These are phyloP conservation scores for Drosophila nigricruria DNA, from an alignment of 2,888 invertebrate genomes.

Conservation along the genomic window DNA sequence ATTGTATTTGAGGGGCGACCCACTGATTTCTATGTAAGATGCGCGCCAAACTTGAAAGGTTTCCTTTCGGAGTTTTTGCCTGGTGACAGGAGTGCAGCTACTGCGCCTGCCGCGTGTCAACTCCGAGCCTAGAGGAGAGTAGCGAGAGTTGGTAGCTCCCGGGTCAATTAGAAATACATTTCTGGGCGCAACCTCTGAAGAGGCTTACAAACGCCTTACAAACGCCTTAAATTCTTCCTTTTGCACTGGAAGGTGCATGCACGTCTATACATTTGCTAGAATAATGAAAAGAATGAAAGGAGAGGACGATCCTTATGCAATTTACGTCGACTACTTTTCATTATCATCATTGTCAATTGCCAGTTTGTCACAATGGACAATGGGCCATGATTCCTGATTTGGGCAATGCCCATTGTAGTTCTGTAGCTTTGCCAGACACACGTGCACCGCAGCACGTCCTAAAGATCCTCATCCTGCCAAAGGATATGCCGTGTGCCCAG, in stretches of 20 bases:
- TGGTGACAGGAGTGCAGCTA: slow-evolving; percentile 67
- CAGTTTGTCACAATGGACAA: slow-evolving; percentile 45
- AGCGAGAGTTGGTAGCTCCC: slow-evolving; percentile 5
- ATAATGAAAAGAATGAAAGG: slow-evolving; percentile 40
- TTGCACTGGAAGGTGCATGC: background rate
- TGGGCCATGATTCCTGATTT: slow-evolving; percentile 40
- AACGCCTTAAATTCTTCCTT: slow-evolving; percentile 60
- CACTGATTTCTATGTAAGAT: slow-evolving; percentile 66
- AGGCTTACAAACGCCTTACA: slow-evolving; percentile 78
- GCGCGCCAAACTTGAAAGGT: slow-evolving; percentile 66
- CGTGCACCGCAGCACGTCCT: slow-evolving; percentile 57
- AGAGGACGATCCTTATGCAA: slow-evolving; percentile 66
- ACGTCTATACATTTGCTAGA: background rate
- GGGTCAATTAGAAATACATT: slow-evolving; percentile 70
- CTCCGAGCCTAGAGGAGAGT: background rate
- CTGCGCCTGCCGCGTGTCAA: slow-evolving; percentile 74
- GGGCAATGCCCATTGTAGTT: slow-evolving; percentile 32
- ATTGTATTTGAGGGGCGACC: slow-evolving; percentile 33
- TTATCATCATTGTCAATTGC: slow-evolving; percentile 55
- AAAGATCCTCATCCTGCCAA: slow-evolving; percentile 28
- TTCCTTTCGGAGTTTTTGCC: background rate
- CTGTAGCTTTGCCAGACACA: slow-evolving; percentile 47
- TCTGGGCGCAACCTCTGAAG: slow-evolving; percentile 78
- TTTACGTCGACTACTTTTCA: slow-evolving; percentile 75
- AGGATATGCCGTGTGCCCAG: slow-evolving; percentile 37